phyloP scores from a whole-genome alignment of 2,797 vertebrate genomes.

The Tokudaia tokunoshimensis region DNA sequence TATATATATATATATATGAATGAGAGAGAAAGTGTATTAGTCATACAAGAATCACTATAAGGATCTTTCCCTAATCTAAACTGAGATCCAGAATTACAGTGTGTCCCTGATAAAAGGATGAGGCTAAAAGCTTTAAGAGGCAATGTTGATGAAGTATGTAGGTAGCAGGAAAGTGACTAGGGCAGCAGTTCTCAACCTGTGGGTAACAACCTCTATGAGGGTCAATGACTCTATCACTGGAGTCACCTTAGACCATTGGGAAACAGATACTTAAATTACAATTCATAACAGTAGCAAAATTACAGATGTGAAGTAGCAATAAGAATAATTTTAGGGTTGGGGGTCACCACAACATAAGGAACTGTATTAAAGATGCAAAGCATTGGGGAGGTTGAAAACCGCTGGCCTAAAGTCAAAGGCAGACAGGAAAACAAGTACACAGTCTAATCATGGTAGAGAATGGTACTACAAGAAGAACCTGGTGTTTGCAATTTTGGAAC shows the following conservation, averaged over 20 bases:
- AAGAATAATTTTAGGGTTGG: neutral
- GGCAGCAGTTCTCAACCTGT: neutral
- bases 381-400: neutral
- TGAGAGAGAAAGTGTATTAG: neutral
- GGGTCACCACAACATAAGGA: neutral
- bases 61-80: neutral
- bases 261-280: neutral
- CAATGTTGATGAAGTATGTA: neutral
- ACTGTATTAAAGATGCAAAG: neutral
- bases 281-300: neutral
- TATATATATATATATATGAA: too few relatives aligned
- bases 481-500: neutral
- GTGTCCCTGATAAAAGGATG: neutral
- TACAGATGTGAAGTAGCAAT: neutral
- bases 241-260: neutral
- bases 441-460: neutral
- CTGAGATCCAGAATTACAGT: slow-evolving; percentile 1
- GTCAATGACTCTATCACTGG: neutral
- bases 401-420: neutral
- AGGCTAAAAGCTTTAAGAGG: neutral
- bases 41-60: neutral
- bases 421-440: neutral
- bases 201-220: neutral
- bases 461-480: neutral
- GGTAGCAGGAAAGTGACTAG: neutral